phyloP scores from a whole-genome alignment of 2,113 vertebrate genomes.

The Epinephelus lanceolatus region DNA sequence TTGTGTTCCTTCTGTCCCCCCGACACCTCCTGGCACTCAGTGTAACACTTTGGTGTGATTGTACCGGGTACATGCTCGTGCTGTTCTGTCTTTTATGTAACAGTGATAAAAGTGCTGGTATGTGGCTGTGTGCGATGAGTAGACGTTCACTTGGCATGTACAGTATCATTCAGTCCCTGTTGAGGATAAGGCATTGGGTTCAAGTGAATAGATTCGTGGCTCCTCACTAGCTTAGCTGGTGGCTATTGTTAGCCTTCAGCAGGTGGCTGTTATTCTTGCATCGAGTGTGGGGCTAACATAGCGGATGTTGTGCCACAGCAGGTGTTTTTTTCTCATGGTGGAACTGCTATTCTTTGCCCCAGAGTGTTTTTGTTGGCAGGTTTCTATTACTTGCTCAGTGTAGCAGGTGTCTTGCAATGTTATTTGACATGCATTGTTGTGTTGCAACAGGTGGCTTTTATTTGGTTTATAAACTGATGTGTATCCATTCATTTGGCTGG shows the following conservation, averaged over 20 bases:
- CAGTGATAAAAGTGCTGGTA: slow-evolving; percentile 45
- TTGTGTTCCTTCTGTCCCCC: slow-evolving; percentile 21
- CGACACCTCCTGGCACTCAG: slow-evolving; percentile 34
- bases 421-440: slow-evolving; percentile 58
- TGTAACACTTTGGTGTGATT: slow-evolving; percentile 36
- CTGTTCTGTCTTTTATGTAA: slow-evolving; percentile 51
- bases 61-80: slow-evolving; percentile 5
- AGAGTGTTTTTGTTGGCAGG: slow-evolving; percentile 73
- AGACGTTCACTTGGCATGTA: slow-evolving; percentile 16
- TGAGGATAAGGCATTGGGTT: slow-evolving; percentile 40
- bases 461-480: slow-evolving; percentile 28
- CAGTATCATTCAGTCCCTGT: slow-evolving; percentile 19
- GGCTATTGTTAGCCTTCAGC: slow-evolving; percentile 71
- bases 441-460: slow-evolving; percentile 60
- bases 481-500: not conserved
- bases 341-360: slow-evolving; percentile 69
- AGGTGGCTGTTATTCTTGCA: slow-evolving; percentile 76
- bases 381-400: slow-evolving; percentile 53
- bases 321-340: slow-evolving; percentile 67
- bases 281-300: slow-evolving; percentile 49
- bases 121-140: slow-evolving; percentile 38
- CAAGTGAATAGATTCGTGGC: slow-evolving; percentile 34
- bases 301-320: slow-evolving; percentile 79
- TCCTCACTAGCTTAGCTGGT: slow-evolving; percentile 27
- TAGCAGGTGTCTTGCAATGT: slow-evolving; percentile 67